phyloP scores from a whole-genome alignment of 2,113 vertebrate species.

The Lynx canadensis region DNA sequence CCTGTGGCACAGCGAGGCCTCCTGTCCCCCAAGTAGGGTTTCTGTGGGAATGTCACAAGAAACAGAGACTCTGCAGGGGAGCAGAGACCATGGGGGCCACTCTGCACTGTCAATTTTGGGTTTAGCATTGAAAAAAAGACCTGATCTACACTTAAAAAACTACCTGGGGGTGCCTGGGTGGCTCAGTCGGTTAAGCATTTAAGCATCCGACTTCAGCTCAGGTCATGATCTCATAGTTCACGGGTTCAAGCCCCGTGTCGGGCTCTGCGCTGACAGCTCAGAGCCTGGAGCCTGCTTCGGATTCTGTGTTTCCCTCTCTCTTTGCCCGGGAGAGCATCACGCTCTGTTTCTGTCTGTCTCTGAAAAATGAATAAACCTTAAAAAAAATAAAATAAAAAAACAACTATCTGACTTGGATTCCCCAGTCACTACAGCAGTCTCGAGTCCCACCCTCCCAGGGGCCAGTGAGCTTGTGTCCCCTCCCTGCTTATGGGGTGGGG shows the following conservation, averaged over 20 bases:
- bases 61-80: fast-evolving
- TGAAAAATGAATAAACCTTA: no score
- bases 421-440: not conserved
- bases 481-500: not conserved
- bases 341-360: no score
- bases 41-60: not conserved
- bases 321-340: no score
- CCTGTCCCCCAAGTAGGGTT: not conserved
- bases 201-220: no score
- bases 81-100: not conserved
- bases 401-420: not conserved
- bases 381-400: no score
- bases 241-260: no score
- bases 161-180: no score
- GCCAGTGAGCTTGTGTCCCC: not conserved
- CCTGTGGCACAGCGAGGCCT: fast-evolving
- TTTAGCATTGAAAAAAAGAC: not conserved
- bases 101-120: not conserved
- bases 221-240: no score
- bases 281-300: no score
- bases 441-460: not conserved
- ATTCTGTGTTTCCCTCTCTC: no score
- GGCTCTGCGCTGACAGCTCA: no score
- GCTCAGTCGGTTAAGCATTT: no score
- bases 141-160: not conserved